Conservation (phyloP, 2,888 invertebrate species). For the Pachycephus smyrnensis region DNA sequence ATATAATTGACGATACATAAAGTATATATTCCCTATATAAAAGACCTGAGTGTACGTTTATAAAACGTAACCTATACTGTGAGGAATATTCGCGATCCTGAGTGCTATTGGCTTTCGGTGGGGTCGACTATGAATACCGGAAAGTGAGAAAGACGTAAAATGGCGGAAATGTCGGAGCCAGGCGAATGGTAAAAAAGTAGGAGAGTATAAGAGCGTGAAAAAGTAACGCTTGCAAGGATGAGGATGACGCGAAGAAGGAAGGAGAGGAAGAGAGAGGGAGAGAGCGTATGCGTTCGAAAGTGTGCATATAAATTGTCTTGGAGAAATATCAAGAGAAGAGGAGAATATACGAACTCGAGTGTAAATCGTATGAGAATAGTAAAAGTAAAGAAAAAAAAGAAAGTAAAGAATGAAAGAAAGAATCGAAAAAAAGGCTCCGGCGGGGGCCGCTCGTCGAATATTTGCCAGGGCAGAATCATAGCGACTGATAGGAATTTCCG, state of each 20-base stretch:
- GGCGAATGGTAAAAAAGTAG: slow-evolving; percentile 20
- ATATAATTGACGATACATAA: background rate
- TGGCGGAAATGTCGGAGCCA: slow-evolving; percentile 3
- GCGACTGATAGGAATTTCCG: slow-evolving; percentile 28
- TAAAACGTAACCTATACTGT: background rate
- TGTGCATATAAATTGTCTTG: slow-evolving; percentile 13
- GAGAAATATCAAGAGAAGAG: slow-evolving; percentile 8
- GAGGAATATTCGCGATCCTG: background rate
- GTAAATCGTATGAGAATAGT: slow-evolving; percentile 5
- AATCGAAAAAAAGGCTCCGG: slow-evolving; percentile 62
- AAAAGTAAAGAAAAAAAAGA: slow-evolving; percentile 10
- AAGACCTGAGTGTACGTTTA: background rate
- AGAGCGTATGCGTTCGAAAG: background rate
- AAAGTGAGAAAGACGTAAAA: background rate
- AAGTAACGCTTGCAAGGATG: slow-evolving; percentile 15
- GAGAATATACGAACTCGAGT: slow-evolving; percentile 1
- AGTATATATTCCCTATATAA: background rate
- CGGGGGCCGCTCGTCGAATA: slow-evolving; percentile 62
- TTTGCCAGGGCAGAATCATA: slow-evolving; percentile 10
- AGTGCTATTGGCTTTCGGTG: background rate
- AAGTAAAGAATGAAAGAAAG: slow-evolving; percentile 21
- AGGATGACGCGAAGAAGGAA: background rate
- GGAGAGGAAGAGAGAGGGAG: slow-evolving; percentile 21
- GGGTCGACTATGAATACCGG: background rate
- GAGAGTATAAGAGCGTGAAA: slow-evolving; percentile 18